These are phyloP conservation scores for Cephus pulcher DNA, from an alignment of 2,888 invertebrate genomes.

Conservation along the genomic window DNA sequence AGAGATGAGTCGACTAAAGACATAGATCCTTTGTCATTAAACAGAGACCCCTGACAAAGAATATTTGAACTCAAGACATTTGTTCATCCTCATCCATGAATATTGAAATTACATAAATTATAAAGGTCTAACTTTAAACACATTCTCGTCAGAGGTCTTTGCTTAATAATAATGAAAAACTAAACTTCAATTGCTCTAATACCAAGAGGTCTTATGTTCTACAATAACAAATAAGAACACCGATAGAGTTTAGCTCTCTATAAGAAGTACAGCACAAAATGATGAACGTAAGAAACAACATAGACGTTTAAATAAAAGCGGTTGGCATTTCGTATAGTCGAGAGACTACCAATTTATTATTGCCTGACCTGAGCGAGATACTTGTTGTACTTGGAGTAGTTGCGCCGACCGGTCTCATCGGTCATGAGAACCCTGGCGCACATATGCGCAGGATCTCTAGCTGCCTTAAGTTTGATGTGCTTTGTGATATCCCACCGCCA, in stretches of 20 bases:
- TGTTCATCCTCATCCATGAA: too few species aligned
- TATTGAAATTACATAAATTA: background rate
- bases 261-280: background rate
- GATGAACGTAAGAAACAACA: background rate
- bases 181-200: background rate
- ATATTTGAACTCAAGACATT: too few species aligned
- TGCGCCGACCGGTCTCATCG: slow-evolving; percentile 89
- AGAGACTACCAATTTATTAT: slow-evolving; percentile 44
- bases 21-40: background rate
- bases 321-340: background rate
- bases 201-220: background rate
- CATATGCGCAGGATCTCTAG: slow-evolving; percentile 84
- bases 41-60: background rate
- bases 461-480: slow-evolving; percentile 91
- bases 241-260: background rate
- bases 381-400: slow-evolving; percentile 93
- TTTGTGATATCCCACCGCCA: slow-evolving; percentile 98
- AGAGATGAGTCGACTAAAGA: background rate
- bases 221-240: background rate
- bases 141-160: background rate
- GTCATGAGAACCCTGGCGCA: slow-evolving; percentile 88
- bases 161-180: background rate
- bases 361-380: slow-evolving; percentile 80
- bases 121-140: background rate
- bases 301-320: background rate